Conservation (phyloP, 2,113 vertebrate genomes). For the Regulus satrapa region DNA sequence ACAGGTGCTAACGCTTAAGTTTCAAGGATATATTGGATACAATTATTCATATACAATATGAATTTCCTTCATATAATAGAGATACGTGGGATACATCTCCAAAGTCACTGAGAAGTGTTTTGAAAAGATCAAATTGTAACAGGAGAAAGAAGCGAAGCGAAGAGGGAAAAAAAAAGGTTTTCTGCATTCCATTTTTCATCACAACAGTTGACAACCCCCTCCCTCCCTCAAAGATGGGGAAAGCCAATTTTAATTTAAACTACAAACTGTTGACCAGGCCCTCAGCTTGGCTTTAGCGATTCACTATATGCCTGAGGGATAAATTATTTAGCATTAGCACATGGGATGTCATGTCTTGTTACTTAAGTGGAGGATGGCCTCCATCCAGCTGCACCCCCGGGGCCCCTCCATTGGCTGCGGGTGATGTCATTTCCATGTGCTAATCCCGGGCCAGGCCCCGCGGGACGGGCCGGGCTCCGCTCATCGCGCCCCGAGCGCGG, state of each 20-base stretch:
- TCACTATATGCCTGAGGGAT: conserved; percentile 49
- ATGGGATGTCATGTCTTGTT: conserved; percentile 60
- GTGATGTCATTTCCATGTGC: conserved; percentile 66
- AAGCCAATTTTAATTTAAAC: conserved; percentile 61
- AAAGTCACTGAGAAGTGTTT: background rate
- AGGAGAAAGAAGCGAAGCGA: fast-evolving
- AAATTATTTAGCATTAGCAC: conserved; percentile 66
- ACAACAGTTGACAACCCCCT: background rate
- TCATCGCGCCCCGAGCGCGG: too few relatives aligned
- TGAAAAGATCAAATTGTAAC: background rate
- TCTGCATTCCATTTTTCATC: background rate
- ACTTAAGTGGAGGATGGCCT: conserved; percentile 60
- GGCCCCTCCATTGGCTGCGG: conserved; percentile 31
- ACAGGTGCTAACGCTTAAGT: background rate
- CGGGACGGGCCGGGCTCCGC: too few relatives aligned
- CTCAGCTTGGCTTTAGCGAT: conserved; percentile 50
- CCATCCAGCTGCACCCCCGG: conserved; percentile 46
- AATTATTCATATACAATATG: background rate
- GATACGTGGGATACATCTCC: background rate
- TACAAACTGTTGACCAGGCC: conserved; percentile 54
- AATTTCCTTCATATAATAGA: background rate
- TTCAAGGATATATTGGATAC: background rate
- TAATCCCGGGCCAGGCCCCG: conserved; percentile 17
- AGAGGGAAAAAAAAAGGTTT: background rate
- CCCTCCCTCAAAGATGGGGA: background rate